Conservation (phyloP, 2,113 vertebrate genomes). For the Isichthys henryi region DNA sequence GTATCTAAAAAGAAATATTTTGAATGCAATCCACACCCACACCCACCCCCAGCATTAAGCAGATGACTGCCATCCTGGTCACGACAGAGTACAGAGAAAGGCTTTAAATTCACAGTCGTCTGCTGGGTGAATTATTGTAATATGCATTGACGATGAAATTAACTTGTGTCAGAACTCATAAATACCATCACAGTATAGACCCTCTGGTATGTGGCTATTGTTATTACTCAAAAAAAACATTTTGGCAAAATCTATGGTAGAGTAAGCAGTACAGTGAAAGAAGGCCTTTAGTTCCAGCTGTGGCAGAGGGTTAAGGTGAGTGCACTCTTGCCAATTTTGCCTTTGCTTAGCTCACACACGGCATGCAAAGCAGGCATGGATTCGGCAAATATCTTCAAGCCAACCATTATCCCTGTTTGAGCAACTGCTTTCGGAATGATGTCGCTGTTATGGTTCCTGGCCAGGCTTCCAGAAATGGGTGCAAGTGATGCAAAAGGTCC, state of each 20-base stretch:
- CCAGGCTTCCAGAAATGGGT: background rate
- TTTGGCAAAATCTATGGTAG: background rate
- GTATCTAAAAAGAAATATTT: background rate
- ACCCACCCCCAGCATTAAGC: background rate
- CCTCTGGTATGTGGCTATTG: background rate
- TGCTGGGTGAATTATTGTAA: background rate
- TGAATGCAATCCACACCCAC: background rate
- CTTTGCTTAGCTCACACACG: background rate
- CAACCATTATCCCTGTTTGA: background rate
- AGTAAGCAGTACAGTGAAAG: background rate
- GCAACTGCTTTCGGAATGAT: background rate
- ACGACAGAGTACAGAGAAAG: background rate
- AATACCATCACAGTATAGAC: background rate
- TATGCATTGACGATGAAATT: background rate
- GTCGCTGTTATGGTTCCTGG: background rate
- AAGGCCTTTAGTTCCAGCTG: background rate
- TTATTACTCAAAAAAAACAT: background rate
- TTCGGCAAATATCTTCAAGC: background rate
- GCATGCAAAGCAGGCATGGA: background rate
- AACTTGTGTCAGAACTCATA: background rate
- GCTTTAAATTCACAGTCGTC: constrained; percentile 6
- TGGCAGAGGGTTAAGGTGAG: background rate
- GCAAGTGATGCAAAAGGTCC: background rate
- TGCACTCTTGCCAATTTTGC: background rate
- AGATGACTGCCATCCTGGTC: background rate